Evolutionary conservation across 2,888 invertebrate genomes (phyloP).

Genomic region (Linnaemya tessellans): DNA sequence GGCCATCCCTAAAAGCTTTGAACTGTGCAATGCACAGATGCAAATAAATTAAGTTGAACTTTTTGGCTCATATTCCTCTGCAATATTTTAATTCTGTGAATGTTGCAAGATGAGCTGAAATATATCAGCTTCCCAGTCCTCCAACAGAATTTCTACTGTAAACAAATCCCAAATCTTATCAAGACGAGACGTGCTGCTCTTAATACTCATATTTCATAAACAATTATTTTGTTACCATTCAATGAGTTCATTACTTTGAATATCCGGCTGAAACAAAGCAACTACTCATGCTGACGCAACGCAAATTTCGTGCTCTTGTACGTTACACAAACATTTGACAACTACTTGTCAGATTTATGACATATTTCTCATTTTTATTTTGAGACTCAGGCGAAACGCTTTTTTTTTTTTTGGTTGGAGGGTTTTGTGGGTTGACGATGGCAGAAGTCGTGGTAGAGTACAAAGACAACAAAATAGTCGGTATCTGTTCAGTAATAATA

Average conservation of each 20-base stretch:
- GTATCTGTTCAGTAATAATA: background rate
- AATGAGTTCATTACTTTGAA: constrained; percentile 15
- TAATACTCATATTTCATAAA: too few relatives aligned
- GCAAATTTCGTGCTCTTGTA: constrained; percentile 17
- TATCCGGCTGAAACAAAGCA: constrained; percentile 13
- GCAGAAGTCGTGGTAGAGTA: constrained; percentile 9
- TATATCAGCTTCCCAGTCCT: too few relatives aligned
- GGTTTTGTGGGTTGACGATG: constrained; percentile 18
- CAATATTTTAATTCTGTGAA: too few relatives aligned
- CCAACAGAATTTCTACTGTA: too few relatives aligned
- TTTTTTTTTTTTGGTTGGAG: constrained; percentile 3
- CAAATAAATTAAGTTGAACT: too few relatives aligned
- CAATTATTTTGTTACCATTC: background rate
- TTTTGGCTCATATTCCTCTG: too few relatives aligned
- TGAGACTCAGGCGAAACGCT: constrained; percentile 13
- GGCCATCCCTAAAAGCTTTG: too few relatives aligned
- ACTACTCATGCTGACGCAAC: constrained; percentile 1
- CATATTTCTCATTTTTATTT: constrained; percentile 54
- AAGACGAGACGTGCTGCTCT: too few relatives aligned
- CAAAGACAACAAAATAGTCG: constrained; percentile 32
- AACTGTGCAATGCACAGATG: too few relatives aligned
- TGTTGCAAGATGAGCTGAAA: too few relatives aligned
- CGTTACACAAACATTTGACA: constrained; percentile 64
- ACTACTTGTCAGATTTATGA: constrained; percentile 70
- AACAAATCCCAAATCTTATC: too few relatives aligned